Evolutionary conservation across 30 jellyfish, hydroid and myxozoan genomes (phyloP).

Genomic region (Phacellophora camtschatica): DNA sequence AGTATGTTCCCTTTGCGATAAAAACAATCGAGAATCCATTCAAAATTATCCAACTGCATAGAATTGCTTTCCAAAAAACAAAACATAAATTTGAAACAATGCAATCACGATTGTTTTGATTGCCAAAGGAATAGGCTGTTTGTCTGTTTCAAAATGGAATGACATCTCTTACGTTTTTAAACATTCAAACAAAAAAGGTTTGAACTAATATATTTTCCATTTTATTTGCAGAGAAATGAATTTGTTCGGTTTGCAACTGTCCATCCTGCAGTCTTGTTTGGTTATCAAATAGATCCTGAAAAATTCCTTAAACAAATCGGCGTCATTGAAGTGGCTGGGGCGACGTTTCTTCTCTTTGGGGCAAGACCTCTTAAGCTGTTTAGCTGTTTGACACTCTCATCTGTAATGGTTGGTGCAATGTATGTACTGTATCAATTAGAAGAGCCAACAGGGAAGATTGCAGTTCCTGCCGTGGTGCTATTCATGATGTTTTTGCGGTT

Average conservation of each 20-base stretch:
- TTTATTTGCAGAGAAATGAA: conserved; percentile 49
- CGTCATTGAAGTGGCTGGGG: conserved; percentile 75
- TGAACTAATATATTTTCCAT: too few species aligned
- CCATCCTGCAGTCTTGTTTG: conserved; percentile 87
- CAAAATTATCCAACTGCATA: too few species aligned
- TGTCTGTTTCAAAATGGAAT: too few species aligned
- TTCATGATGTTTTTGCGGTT: conserved; percentile 59
- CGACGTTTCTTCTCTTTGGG: conserved; percentile 69
- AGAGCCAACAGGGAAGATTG: conserved; percentile 22
- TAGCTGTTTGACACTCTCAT: conserved; percentile 69
- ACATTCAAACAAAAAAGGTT: too few species aligned
- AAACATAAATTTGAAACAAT: too few species aligned
- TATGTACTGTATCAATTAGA: conserved; percentile 44
- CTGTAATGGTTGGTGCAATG: conserved; percentile 90
- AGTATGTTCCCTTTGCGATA: too few species aligned
- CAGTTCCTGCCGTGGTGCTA: conserved; percentile 47
- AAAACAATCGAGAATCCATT: too few species aligned
- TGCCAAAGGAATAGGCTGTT: too few species aligned
- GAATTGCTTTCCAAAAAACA: too few species aligned
- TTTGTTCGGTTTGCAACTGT: conserved; percentile 73
- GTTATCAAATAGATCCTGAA: conserved; percentile 75
- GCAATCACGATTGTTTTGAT: too few species aligned
- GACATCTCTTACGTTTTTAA: too few species aligned
- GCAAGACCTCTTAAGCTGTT: conserved; percentile 65
- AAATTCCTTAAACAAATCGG: conserved; percentile 87